Evolutionary conservation across 53 echinoderm and acorn worm species (phyloP).

Genomic region (Antedon mediterranea): DNA sequence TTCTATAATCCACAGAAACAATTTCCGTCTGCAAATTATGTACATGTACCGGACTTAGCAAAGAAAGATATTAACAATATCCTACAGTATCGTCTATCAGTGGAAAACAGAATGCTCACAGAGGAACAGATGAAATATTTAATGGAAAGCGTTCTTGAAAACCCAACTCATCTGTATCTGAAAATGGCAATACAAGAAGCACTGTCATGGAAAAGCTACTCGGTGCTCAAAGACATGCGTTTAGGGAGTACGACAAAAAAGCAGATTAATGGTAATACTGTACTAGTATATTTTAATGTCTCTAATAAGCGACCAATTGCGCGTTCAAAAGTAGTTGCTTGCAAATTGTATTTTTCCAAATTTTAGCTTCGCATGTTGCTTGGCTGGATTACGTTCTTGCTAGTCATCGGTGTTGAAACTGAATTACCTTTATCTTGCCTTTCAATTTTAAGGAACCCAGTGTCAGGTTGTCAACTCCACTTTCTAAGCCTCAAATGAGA

Average conservation of each 20-base stretch:
- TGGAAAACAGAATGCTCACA: constrained; percentile 26
- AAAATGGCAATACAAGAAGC: constrained; percentile 41
- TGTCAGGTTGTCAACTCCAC: too few relatives aligned
- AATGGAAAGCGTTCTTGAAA: constrained; percentile 37
- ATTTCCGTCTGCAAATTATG: constrained; percentile 24
- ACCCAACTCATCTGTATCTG: constrained; percentile 44
- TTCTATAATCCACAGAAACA: constrained; percentile 6
- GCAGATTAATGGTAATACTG: constrained; percentile 62
- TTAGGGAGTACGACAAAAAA: constrained; percentile 43
- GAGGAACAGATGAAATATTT: constrained; percentile 30
- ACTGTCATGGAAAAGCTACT: constrained; percentile 42
- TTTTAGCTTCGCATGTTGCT: too few relatives aligned
- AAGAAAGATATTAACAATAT: constrained; percentile 31
- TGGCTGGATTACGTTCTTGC: too few relatives aligned
- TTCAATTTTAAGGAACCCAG: too few relatives aligned
- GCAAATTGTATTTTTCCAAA: too few relatives aligned
- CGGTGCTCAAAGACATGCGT: constrained; percentile 36
- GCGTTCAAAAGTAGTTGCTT: too few relatives aligned
- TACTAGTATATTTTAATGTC: too few relatives aligned
- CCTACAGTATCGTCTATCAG: constrained; percentile 26
- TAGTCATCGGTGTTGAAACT: too few relatives aligned
- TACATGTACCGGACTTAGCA: constrained; percentile 29
- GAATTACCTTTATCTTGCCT: too few relatives aligned
- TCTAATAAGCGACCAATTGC: too few relatives aligned
- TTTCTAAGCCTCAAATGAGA: too few relatives aligned